Evolutionary conservation across 2,113 vertebrate species (phyloP).

Genomic region (Saimiri boliviensis): DNA sequence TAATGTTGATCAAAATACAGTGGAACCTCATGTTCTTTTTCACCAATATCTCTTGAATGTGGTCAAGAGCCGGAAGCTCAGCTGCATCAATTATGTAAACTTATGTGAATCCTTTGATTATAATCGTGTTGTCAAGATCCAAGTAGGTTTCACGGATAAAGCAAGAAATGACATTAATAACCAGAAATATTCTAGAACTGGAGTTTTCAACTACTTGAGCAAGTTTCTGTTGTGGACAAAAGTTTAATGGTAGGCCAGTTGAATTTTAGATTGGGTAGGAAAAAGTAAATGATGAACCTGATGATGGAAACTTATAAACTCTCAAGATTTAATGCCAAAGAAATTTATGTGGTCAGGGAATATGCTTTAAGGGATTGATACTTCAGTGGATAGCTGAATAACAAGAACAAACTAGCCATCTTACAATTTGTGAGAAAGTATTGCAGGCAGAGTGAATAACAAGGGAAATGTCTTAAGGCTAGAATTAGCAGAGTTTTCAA

Average conservation of each 20-base stretch:
- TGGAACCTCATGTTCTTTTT: neutral
- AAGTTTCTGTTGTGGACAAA: neutral
- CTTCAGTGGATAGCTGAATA: neutral
- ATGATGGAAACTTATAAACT: neutral
- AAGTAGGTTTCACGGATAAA: neutral
- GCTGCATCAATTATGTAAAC: neutral
- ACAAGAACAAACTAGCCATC: neutral
- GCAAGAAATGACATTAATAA: neutral
- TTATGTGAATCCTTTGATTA: neutral
- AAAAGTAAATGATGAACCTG: neutral
- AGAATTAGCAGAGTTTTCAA: neutral
- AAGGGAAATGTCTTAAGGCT: neutral
- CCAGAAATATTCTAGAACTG: conserved; percentile 25
- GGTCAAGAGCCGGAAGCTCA: neutral
- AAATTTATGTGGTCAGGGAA: neutral
- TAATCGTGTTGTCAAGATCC: neutral
- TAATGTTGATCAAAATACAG: neutral
- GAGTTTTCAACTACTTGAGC: neutral
- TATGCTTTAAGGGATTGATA: neutral
- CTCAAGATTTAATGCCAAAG: neutral
- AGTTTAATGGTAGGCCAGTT: neutral
- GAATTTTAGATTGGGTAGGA: neutral
- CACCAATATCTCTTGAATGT: neutral
- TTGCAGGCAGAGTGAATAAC: neutral
- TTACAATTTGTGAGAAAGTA: neutral